phyloP scores from a whole-genome alignment of 2,113 vertebrate genomes.

The Amphilophus citrinellus region DNA sequence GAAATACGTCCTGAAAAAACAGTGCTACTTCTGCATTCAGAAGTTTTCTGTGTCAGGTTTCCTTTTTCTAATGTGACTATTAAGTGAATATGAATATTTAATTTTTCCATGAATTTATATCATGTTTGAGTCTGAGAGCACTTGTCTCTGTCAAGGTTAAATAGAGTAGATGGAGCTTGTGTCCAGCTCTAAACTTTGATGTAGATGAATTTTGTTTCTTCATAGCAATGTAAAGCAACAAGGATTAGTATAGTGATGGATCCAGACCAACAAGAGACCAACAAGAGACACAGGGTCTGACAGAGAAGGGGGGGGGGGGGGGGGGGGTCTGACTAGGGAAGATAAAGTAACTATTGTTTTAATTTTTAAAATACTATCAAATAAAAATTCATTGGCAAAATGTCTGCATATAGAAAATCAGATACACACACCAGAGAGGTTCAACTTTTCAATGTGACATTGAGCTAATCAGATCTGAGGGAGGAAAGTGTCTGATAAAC shows the following conservation, averaged over 20 bases:
- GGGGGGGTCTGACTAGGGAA: not conserved
- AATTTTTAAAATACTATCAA: not conserved
- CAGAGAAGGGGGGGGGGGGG: no score
- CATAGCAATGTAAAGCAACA: no score
- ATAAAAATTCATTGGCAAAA: not conserved
- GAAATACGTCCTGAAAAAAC: not conserved
- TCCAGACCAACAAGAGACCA: not conserved
- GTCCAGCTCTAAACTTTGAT: not conserved
- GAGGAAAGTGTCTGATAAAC: constrained; percentile 62
- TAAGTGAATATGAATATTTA: constrained; percentile 44
- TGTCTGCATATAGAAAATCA: not conserved
- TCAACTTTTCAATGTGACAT: constrained; percentile 63
- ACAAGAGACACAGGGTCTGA: not conserved
- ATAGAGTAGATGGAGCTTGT: not conserved
- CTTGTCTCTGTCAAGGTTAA: constrained; percentile 30
- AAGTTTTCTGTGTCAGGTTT: constrained; percentile 1
- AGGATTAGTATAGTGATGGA: no score
- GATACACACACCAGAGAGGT: constrained; percentile 23
- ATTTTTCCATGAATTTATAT: constrained; percentile 51
- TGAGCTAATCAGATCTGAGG: constrained; percentile 69
- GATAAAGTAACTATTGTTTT: not conserved
- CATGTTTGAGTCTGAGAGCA: constrained; percentile 22
- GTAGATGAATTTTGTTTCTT: not conserved
- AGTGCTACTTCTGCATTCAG: not conserved
- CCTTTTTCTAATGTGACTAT: constrained; percentile 5